Evolutionary conservation across 2,888 invertebrate species (phyloP), one percentile per base, ranked within the genome.

Genomic region (Galeruca laticollis): DNA sequence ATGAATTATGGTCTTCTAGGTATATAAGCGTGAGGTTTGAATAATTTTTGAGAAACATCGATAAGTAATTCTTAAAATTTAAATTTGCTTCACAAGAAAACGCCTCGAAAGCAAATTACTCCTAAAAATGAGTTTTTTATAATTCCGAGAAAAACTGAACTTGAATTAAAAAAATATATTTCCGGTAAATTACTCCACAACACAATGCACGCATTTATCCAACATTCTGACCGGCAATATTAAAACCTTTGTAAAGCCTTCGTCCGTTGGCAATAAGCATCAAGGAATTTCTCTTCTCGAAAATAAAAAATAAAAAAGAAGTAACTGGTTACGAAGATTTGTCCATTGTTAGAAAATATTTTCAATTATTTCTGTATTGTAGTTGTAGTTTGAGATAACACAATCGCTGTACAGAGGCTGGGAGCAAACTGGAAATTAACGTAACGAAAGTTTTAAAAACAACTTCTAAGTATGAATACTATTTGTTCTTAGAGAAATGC

Each of bases 341-440:
- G 57, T 65, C 65, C 59, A 59, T 65, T 65, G 57, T 65, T 35
- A 49, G 57, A 65, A 65, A 65, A 65, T 65, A 65, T 65, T 65
- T 65, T 59, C 65, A 59, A 65, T 65, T 65, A 65, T 65, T 47
- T 57, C 59, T 21, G 51, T 51, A 65, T 65, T 65, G 54, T 65
- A 49, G 47, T 33, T 65, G 59, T 51, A 35, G 20, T n/a, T 26
- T 59, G 15, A 18, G 21, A 1, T 11, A 49, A 59, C 49, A 65
- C 65, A 59, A 65, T 59, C 15, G 31, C 4, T 35, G 65, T 49
- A 26, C 64, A 56, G 13, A 18, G 56, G 43, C 43, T n/a, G n/a
- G 43, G 11, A 1, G 11, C 35, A 37, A 37, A 37, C 35, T 3
- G 35, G 35, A 37, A 37, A 9, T 10, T 10, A 1, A 11, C 35